Conservation (phyloP, 1,140 invertebrate species). For the Metaphire vulgaris region DNA sequence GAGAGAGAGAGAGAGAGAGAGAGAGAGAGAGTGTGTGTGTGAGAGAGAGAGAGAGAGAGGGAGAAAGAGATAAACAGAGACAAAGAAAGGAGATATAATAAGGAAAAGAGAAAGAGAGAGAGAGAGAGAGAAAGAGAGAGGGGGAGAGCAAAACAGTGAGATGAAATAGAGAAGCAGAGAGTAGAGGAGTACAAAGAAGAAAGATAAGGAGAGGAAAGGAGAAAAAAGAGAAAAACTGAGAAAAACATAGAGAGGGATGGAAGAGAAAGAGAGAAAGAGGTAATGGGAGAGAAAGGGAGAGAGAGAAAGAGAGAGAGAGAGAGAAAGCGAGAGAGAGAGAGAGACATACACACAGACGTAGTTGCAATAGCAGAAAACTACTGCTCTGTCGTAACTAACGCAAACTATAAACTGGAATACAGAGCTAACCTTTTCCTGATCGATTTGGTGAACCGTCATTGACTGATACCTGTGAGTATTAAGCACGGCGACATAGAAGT, state of each 20-base stretch:
- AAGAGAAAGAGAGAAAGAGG: not conserved
- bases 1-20: not conserved
- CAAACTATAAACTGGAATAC: not conserved
- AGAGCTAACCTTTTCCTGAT: not conserved
- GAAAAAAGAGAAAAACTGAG: not conserved
- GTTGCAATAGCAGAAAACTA: not conserved
- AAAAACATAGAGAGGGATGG: not conserved
- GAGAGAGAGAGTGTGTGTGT: not conserved
- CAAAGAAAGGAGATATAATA: not conserved
- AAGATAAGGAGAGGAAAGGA: not conserved
- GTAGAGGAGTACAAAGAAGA: not conserved
- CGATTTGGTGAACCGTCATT: not conserved
- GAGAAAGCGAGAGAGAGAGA: not conserved
- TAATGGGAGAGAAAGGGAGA: not conserved
- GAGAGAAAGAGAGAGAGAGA: not conserved
- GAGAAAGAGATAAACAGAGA: not conserved
- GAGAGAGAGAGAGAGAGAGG: not conserved
- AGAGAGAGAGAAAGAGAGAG: not conserved
- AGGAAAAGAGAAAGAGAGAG: not conserved
- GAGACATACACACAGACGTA: not conserved
- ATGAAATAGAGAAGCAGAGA: not conserved
- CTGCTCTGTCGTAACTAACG: not conserved
- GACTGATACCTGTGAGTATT: not conserved
- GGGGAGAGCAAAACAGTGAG: not conserved
- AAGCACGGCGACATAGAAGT: not conserved